phyloP scores from a whole-genome alignment of 2,888 invertebrate species.

The Ectemnius cavifrons region DNA sequence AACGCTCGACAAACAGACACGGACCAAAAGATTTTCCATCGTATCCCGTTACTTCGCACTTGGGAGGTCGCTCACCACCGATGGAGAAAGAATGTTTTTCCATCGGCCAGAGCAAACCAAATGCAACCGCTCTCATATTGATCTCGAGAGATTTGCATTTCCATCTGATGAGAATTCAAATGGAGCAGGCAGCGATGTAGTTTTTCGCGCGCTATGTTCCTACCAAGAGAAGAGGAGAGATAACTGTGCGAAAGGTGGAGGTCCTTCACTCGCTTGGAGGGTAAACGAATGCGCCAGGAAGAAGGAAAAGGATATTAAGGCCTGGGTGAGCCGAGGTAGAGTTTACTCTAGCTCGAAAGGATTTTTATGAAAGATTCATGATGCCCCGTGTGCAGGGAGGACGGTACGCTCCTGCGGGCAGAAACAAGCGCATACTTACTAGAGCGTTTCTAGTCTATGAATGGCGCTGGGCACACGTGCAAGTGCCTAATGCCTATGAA shows the following conservation, averaged over 20 bases:
- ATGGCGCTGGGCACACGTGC: constrained; percentile 40
- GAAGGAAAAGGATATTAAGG: not conserved
- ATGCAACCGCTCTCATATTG: constrained; percentile 1
- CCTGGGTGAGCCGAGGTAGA: not conserved
- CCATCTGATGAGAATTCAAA: constrained; percentile 7
- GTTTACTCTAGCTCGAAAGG: not conserved
- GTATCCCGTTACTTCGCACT: too few species aligned
- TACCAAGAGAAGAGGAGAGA: too few species aligned
- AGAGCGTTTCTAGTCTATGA: constrained; percentile 39
- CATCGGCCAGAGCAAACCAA: not conserved
- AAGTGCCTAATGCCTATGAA: constrained; percentile 59
- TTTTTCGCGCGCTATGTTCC: not conserved
- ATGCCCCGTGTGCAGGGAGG: not conserved
- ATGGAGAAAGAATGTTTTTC: not conserved
- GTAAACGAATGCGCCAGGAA: not conserved
- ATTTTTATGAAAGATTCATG: not conserved
- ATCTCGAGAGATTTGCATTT: not conserved
- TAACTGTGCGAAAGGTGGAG: too few species aligned
- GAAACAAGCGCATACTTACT: constrained; percentile 29
- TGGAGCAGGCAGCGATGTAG: not conserved
- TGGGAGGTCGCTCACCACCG: too few species aligned
- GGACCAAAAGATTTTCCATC: too few species aligned
- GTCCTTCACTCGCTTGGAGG: not conserved
- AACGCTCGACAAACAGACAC: not conserved
- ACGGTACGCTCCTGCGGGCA: constrained; percentile 35